Conservation (phyloP, 2,113 vertebrate species). For the Motacilla alba region DNA sequence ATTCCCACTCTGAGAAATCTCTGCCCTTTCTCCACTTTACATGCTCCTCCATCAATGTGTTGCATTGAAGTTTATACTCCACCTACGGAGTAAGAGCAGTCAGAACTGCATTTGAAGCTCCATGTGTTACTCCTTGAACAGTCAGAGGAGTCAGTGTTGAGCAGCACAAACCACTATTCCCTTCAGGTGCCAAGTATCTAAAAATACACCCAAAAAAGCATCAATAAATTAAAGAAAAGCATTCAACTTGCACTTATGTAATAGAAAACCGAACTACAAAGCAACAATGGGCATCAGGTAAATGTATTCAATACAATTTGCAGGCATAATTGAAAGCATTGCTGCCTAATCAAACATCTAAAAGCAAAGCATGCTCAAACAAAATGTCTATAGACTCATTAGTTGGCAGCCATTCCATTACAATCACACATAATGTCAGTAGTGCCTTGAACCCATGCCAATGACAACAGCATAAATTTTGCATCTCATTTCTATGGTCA, state of each 20-base stretch:
- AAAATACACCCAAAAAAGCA: conserved; percentile 63
- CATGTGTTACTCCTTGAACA: neutral
- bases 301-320: conserved; percentile 76
- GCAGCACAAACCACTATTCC: conserved; percentile 39
- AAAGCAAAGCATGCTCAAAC: conserved; percentile 79
- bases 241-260: conserved; percentile 70
- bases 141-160: conserved; percentile 71
- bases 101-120: neutral
- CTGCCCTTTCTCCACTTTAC: neutral
- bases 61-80: neutral
- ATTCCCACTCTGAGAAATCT: neutral
- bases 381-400: conserved; percentile 82
- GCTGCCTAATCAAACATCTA: conserved; percentile 82
- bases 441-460: conserved; percentile 80
- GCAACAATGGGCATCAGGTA: conserved; percentile 77
- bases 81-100: neutral
- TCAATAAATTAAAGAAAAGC: conserved; percentile 70
- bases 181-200: conserved; percentile 56
- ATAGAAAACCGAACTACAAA: conserved; percentile 73
- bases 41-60: neutral
- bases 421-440: conserved; percentile 80
- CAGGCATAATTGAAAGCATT: conserved; percentile 82
- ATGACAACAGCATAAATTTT: conserved; percentile 86
- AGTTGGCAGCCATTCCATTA: conserved; percentile 81
- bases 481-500: conserved; percentile 81